A percentile compares a stretch with the other conserved stretches of the same genome.
Evolutionary conservation across 2,888 invertebrate genomes (phyloP).

Genomic region (Amblyteles armatorius): DNA sequence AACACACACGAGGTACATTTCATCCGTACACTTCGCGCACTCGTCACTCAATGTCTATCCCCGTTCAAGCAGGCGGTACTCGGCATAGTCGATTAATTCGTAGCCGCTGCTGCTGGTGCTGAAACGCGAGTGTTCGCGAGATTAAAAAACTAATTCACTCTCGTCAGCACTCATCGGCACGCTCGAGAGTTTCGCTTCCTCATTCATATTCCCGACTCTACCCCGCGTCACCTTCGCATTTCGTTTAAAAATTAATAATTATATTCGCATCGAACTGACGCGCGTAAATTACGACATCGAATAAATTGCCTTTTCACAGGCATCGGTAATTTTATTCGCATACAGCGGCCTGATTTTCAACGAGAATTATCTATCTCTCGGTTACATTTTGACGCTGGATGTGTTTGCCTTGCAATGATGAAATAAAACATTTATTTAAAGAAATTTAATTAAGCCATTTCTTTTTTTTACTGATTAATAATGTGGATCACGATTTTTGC

Average conservation of each 20-base stretch:
- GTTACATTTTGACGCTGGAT: background rate
- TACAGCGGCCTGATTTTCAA: background rate
- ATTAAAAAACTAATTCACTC: constrained; percentile 46
- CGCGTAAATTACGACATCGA: constrained; percentile 4
- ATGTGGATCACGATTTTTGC: background rate
- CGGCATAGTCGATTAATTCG: constrained; percentile 35
- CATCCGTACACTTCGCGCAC: constrained; percentile 11
- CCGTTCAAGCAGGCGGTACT: background rate
- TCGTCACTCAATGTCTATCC: constrained; percentile 9
- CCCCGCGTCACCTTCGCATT: constrained; percentile 1
- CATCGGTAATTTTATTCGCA: background rate
- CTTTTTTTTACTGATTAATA: background rate
- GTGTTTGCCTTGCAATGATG: background rate
- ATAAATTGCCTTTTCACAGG: constrained; percentile 1
- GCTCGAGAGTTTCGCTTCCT: constrained; percentile 30
- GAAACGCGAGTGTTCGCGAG: constrained; percentile 13
- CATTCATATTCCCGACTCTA: constrained; percentile 36
- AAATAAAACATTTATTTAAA: background rate
- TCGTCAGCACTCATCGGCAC: constrained; percentile 21
- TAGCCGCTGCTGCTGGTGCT: background rate
- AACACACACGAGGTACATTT: background rate
- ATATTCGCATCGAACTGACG: constrained; percentile 27
- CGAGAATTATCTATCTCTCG: background rate
- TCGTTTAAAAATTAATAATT: constrained; percentile 39
- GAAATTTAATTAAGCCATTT: background rate